Conservation (phyloP, 2,113 vertebrate genomes). For the Elgaria multicarinata region DNA sequence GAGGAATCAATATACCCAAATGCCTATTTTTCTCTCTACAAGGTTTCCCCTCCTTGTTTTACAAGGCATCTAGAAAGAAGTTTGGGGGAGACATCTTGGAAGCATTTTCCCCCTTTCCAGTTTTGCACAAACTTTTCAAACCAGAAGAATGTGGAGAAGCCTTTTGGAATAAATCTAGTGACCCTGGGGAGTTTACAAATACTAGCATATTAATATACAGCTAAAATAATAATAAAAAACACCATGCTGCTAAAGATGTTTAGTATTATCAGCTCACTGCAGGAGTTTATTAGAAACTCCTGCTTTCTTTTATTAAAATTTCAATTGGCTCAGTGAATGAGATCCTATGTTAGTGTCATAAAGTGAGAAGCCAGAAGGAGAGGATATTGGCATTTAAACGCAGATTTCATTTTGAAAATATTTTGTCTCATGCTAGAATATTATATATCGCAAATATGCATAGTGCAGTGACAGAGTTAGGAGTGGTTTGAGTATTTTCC, state of each 20-base stretch:
- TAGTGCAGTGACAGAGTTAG: slow-evolving; percentile 70
- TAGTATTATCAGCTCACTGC: slow-evolving; percentile 85
- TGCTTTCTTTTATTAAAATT: slow-evolving; percentile 92
- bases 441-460: slow-evolving; percentile 80
- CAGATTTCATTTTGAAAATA: slow-evolving; percentile 85
- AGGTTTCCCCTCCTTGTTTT: slow-evolving; percentile 6
- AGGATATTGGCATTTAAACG: slow-evolving; percentile 87
- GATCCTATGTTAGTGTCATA: slow-evolving; percentile 86
- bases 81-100: slow-evolving; percentile 59
- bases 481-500: slow-evolving; percentile 73
- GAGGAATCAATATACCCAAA: slow-evolving; percentile 56
- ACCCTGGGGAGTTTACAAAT: slow-evolving; percentile 88
- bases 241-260: slow-evolving; percentile 88
- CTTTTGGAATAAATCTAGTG: slow-evolving; percentile 82
- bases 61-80: slow-evolving; percentile 21
- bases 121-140: slow-evolving; percentile 76
- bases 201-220: slow-evolving; percentile 89
- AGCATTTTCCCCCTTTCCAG: slow-evolving; percentile 62
- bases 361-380: slow-evolving; percentile 86
- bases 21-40: slow-evolving; percentile 47
- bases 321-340: slow-evolving; percentile 89
- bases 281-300: slow-evolving; percentile 90
- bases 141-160: slow-evolving; percentile 70
- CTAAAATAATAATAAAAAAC: slow-evolving; percentile 90
- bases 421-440: slow-evolving; percentile 78